phyloP scores from a whole-genome alignment of 2,113 vertebrate species.

The Pomatostomus ruficeps region DNA sequence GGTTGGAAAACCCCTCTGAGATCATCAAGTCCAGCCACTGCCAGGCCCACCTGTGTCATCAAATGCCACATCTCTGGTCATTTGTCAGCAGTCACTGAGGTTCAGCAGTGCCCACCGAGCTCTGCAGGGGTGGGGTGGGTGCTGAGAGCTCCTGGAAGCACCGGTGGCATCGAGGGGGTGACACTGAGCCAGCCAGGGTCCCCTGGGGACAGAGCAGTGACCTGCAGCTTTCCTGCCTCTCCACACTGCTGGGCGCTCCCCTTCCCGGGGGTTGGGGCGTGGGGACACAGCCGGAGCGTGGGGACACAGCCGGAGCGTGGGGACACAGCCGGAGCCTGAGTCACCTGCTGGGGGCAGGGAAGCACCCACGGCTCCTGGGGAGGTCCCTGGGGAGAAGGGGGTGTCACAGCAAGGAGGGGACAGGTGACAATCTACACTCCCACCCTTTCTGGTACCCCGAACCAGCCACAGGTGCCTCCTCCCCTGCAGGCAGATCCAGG shows the following conservation, averaged over 20 bases:
- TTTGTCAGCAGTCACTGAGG: neutral
- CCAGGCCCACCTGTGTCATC: neutral
- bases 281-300: neutral
- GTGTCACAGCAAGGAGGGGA: neutral
- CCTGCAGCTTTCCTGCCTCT: neutral
- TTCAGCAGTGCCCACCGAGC: neutral
- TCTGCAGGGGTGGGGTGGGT: neutral
- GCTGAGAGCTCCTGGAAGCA: neutral
- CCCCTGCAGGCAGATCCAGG: neutral
- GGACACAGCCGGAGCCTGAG: neutral
- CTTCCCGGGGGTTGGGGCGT: neutral
- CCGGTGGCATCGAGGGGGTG: rapidly evolving
- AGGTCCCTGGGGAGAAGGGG: neutral
- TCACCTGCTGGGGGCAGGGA: rapidly evolving
- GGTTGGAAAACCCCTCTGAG: neutral
- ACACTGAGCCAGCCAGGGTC: neutral
- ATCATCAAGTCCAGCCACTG: neutral
- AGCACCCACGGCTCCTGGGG: neutral
- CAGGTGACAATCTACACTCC: rapidly evolving
- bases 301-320: neutral
- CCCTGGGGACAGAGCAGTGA: neutral
- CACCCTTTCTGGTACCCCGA: neutral
- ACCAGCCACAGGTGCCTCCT: neutral
- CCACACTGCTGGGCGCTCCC: too few species aligned
- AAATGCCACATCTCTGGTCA: neutral